Evolutionary conservation across 2,113 vertebrate species (phyloP), one percentile per base, ranked within the genome.

Genomic region (Podilymbus podiceps): DNA sequence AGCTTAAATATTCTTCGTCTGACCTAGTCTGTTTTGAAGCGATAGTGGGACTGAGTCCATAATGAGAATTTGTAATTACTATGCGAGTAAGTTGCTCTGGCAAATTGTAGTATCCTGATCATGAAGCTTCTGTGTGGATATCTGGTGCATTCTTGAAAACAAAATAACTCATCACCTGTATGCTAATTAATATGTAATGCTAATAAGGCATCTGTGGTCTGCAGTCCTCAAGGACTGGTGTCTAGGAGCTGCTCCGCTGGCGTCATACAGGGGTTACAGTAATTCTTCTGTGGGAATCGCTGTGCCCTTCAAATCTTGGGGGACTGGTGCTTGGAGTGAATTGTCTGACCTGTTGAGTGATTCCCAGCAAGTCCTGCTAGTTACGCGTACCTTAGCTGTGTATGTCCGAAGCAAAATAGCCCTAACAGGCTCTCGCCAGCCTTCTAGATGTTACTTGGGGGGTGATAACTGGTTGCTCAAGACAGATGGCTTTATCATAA

Each of bases 241-340:
- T 38, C 44, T 50, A 31, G 64, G 9, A 53, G 25, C 42, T 40
- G 11, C 7, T 59, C 13, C 2, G 2, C 6, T 38, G 55, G 24
- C 14, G 31, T 59, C 7, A 1, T 1, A 7, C 10, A 21, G 52
- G 47, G 5, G 11, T 58, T 56, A 10, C 1, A 62, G 25, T 30
- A 30, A 27, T 69, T 78, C 15, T 8, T 10, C 24, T 6, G 5
- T 22, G 35, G 60, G n/a, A 59, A 15, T 46, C 2, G 1, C 3
- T 3, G 50, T 63, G 56, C 28, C 15, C 10, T 68, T 55, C 2
- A 9, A 10, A 46, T 55, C 17, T 46, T 0, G 0, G 24, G 30
- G 24, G 16, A 5, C 22, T 72, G 44, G 7, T 27, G 5, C 6
- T 7, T 0, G 0, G 27, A 8, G 15, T 27, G 30, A 30, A 14